phyloP scores from a whole-genome alignment of 2,113 vertebrate genomes.

The Dolichotis patagonum region DNA sequence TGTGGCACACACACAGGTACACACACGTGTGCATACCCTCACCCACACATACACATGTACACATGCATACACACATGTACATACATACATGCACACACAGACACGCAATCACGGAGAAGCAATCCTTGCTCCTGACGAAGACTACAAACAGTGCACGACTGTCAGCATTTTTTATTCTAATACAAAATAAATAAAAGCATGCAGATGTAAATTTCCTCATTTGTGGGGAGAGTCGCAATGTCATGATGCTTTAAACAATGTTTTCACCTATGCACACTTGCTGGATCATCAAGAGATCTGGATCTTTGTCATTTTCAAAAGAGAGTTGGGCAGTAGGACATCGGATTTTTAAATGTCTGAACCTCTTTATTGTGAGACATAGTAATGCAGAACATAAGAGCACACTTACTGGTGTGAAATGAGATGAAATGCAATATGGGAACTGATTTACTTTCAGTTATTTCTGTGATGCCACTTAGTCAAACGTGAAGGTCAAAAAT shows the following conservation, averaged over 20 bases:
- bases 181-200: conserved; percentile 28
- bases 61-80: no score
- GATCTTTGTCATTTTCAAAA: conserved; percentile 22
- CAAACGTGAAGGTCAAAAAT: background rate
- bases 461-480: background rate
- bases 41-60: background rate
- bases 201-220: conserved; percentile 4
- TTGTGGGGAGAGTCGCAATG: background rate
- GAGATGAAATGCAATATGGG: background rate
- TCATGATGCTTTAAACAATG: background rate
- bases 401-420: background rate
- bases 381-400: background rate
- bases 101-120: background rate
- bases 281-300: background rate
- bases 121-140: background rate
- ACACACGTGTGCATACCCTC: no score
- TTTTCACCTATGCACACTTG: background rate
- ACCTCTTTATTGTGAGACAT: background rate
- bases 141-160: background rate
- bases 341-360: background rate
- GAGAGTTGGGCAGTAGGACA: background rate
- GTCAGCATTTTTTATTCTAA: background rate
- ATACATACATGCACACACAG: fast-evolving
- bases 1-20: no score
- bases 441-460: background rate